Evolutionary conservation across 2,797 vertebrate genomes (phyloP).

Genomic region (Selene dorsalis): DNA sequence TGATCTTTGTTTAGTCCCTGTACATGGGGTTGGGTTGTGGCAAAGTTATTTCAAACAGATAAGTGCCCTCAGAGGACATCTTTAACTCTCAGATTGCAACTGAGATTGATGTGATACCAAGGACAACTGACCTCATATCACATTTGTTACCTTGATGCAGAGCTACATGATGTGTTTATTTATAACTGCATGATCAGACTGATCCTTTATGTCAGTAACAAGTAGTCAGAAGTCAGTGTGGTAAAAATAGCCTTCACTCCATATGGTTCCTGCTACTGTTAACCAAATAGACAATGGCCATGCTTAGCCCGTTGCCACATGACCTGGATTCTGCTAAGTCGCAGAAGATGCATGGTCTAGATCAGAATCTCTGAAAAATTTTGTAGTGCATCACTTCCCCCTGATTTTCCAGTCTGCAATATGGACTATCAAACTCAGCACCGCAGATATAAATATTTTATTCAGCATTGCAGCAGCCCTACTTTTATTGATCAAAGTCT

Average conservation of each 20-base stretch:
- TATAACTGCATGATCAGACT: neutral
- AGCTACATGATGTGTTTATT: slow-evolving; percentile 10
- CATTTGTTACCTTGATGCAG: slow-evolving; percentile 18
- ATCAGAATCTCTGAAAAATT: no score
- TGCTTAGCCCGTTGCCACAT: neutral
- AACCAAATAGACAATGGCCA: neutral
- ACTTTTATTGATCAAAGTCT: slow-evolving; percentile 46
- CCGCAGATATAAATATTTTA: slow-evolving; percentile 20
- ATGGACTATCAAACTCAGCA: neutral
- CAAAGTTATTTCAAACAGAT: neutral
- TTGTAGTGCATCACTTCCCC: neutral
- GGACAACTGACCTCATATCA: neutral
- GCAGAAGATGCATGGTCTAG: neutral
- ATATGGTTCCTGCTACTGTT: slow-evolving; percentile 1
- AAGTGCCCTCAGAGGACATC: neutral
- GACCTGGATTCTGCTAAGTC: neutral
- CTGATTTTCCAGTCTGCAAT: neutral
- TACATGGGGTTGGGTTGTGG: neutral
- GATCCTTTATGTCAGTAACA: slow-evolving; percentile 7
- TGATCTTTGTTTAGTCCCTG: slow-evolving; percentile 3
- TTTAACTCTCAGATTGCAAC: neutral
- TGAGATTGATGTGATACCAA: slow-evolving; percentile 26
- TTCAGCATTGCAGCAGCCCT: slow-evolving; percentile 13
- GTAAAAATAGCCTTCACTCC: slow-evolving; percentile 12
- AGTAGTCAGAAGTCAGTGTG: neutral